phyloP scores from a whole-genome alignment of 2,797 vertebrate genomes.

The Euthynnus affinis region DNA sequence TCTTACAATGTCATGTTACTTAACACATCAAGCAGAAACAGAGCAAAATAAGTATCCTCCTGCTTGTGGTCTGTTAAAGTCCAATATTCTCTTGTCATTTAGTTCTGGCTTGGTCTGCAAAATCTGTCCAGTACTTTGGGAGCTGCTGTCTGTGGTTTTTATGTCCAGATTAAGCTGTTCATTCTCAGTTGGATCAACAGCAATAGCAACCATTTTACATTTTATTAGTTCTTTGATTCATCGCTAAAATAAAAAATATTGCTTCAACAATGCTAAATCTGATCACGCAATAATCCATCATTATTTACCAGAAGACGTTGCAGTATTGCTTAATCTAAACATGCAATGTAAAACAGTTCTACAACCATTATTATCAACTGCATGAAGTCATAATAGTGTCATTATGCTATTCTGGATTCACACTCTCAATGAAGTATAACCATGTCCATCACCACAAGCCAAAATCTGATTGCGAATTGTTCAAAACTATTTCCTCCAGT shows the following conservation, averaged over 20 bases:
- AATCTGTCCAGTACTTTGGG: too few species aligned
- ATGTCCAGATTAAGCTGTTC: neutral
- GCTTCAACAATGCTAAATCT: neutral
- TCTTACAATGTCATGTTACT: neutral
- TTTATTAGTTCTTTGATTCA: neutral
- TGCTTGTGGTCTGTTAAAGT: neutral
- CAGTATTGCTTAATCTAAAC: conserved; percentile 9
- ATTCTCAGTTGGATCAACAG: neutral
- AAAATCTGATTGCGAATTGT: conserved; percentile 68
- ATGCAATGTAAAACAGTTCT: neutral
- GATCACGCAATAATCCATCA: conserved; percentile 2
- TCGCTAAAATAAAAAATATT: neutral
- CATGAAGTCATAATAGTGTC: conserved; percentile 33
- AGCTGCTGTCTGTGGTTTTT: neutral
- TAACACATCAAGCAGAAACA: neutral
- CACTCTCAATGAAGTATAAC: conserved; percentile 36
- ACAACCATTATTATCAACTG: conserved; percentile 17
- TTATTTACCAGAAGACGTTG: neutral
- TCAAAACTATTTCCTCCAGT: conserved; percentile 63
- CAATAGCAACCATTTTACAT: neutral
- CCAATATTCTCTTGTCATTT: too few species aligned
- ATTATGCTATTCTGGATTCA: conserved; percentile 39
- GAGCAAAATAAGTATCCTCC: neutral
- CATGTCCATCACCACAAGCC: conserved; percentile 25
- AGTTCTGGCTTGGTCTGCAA: too few species aligned